Evolutionary conservation across 2,113 vertebrate genomes (phyloP), one percentile per base, ranked within the genome.

Genomic region (Cyanistes caeruleus): DNA sequence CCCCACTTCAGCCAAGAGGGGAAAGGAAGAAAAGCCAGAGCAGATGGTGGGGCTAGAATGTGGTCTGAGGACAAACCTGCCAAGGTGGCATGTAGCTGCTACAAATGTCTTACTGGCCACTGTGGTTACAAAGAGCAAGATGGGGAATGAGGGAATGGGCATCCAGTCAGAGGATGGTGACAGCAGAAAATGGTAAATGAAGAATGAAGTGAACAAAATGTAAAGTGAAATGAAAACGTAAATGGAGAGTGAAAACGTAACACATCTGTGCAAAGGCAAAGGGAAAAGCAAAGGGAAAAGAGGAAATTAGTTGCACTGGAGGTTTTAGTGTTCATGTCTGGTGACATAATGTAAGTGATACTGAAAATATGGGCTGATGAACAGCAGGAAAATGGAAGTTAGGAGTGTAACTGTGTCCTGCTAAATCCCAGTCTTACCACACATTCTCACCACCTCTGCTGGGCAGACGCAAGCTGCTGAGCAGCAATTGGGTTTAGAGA

Each of bases 141-240:
- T 53, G 39, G 44, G 35, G 52, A 85, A 84, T 64, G 30, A 49
- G 49, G 68, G 51, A 81, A 37, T 2, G 11, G 24, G 11, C 25
- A 23, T 23, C 24, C 35, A 37, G 16, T 46, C 69, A 65, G 62
- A 68, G 84, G 72, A 76, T 12, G 10, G 41, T 62, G 58, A 35
- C 33, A 85, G 65, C 35, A 86, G 35, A 81, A 94, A 63, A 33
- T 2, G 46, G 46, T 35, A 65, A 83, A 59, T 44, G 17, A 70
- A 74, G 51, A 90, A 74, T 7, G 21, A 84, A 84, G 51, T 0
- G 0, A 83, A 59, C 0, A 0, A 60, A 62, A 87, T 46, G 35
- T 62, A 28, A 92, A 89, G 30, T 22, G 72, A 89, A 89, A 87
- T 59, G 30, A 48, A 82, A 67, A 82, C 8, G 5, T 43, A 69